A percentile compares a stretch with the other conserved stretches of the same genome.
These are phyloP conservation scores for Oscheius sp. DNA, from an alignment of 2,888 invertebrate species.

Conservation along the genomic window DNA sequence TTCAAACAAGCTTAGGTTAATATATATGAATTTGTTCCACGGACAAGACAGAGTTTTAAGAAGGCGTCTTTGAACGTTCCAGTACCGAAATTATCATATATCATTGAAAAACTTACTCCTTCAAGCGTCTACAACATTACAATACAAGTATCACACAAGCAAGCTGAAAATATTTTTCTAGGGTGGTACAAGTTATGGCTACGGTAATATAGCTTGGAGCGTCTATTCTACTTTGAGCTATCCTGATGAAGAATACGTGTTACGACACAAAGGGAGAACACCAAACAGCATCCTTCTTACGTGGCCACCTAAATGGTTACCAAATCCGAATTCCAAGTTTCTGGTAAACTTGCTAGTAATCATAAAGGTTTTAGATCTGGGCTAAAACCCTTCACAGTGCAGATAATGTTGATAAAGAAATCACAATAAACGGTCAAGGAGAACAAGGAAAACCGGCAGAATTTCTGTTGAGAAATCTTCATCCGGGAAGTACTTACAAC, in stretches of 20 bases:
- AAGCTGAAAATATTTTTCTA: background rate
- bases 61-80: constrained; percentile 46
- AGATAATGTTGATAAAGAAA: constrained; percentile 52
- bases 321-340: constrained; percentile 45
- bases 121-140: constrained; percentile 56
- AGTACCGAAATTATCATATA: constrained; percentile 45
- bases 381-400: constrained; percentile 52
- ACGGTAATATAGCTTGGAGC: constrained; percentile 56
- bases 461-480: constrained; percentile 45
- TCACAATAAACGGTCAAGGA: constrained; percentile 45
- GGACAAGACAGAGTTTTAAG: constrained; percentile 29
- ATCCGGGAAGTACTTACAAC: constrained; percentile 55
- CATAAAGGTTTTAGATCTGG: constrained; percentile 42
- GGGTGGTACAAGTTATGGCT: constrained; percentile 59
- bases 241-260: constrained; percentile 37
- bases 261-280: constrained; percentile 43
- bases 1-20: constrained; percentile 38
- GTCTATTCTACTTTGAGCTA: constrained; percentile 45
- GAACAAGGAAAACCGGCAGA: constrained; percentile 46
- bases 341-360: constrained; percentile 36
- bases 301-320: constrained; percentile 56
- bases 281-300: constrained; percentile 54
- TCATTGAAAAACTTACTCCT: constrained; percentile 42
- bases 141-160: constrained; percentile 38
- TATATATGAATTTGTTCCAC: constrained; percentile 44